Evolutionary conservation across 2,888 invertebrate genomes (phyloP), one percentile per base, ranked within the genome.

Genomic region (Trichacis sp.): DNA sequence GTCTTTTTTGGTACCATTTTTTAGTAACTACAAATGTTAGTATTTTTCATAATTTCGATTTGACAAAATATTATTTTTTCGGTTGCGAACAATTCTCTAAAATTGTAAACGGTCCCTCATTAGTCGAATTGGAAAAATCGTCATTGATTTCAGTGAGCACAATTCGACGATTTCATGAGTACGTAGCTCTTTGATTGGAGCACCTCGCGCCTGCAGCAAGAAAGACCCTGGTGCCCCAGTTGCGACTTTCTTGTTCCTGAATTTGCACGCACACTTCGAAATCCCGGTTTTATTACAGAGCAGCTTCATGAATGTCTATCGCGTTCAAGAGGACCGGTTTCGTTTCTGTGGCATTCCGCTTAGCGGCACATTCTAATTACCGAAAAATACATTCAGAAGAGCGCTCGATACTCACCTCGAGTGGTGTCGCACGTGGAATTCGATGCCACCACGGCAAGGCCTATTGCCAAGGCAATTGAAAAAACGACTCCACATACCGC

Each of bases 401-500:
- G 17, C n/a, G 14, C 14, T 40, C 40, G 17, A n/a, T n/a, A n/a
- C n/a, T 77, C 71, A 83, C 83, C 76, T 14, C 59, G 73, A 6
- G 38, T 53, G 57, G 38, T 54, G 57, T 75, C 67, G 57, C 82
- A 79, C 24, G 68, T 69, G 36, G 69, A 68, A 62, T 79, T 79
- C 1, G 77, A 60, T 5, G 79, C 77, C 17, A 83, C 53, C 11
- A 84, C 75, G 19, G 77, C 82, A 52, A 87, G 81, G 20, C 88
- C 87, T 72, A 88, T 88, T 64, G 87, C 89, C 64, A 91, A 85
- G 14, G 89, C 89, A 70, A 90, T 86, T 58, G 89, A 87, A 69
- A 91, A 85, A 38, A 90, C 88, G 53, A 89, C 83, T 62, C 89
- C 89, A 67, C 89, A 87, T 46, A 90, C 85, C 63, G 89, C 85